These are phyloP conservation scores for Peucedramus taeniatus DNA, from an alignment of 2,113 vertebrate species.

Conservation along the genomic window DNA sequence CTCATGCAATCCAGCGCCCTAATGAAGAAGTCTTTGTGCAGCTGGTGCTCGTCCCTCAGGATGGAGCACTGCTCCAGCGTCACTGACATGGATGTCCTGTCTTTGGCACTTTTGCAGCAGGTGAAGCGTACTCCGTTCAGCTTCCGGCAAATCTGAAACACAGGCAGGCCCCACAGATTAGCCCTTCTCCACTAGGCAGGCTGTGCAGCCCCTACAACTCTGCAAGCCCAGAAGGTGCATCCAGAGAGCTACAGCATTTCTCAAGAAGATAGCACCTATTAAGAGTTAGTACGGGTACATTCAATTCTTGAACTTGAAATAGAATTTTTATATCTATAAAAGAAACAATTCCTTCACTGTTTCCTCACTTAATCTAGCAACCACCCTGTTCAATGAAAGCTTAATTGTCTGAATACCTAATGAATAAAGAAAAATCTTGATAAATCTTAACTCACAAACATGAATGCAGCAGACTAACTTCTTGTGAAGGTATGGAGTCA, in stretches of 20 bases:
- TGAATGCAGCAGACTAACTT: neutral
- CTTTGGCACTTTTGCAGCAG: constrained; percentile 99
- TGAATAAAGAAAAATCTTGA: neutral
- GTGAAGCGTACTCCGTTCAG: constrained; percentile 96
- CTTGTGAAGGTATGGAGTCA: neutral
- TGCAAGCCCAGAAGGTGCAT: neutral
- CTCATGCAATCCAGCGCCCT: constrained; percentile 95
- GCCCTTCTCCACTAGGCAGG: neutral
- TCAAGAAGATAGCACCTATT: neutral
- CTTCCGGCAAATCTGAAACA: constrained; percentile 89
- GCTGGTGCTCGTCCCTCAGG: constrained; percentile 91
- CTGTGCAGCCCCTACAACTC: neutral
- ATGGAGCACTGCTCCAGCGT: constrained; percentile 95
- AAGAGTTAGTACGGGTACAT: accelerated
- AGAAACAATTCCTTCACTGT: neutral
- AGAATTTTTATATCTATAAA: neutral
- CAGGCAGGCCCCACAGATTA: neutral
- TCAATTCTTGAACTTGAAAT: neutral
- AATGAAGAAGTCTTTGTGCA: constrained; percentile 93
- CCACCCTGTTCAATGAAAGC: neutral
- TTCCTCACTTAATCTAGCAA: neutral
- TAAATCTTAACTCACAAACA: neutral
- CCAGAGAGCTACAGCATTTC: neutral
- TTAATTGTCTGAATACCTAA: neutral
- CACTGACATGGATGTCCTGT: constrained; percentile 97